phyloP scores from a whole-genome alignment of 1,140 invertebrate genomes.

The Mamestra configurata region DNA sequence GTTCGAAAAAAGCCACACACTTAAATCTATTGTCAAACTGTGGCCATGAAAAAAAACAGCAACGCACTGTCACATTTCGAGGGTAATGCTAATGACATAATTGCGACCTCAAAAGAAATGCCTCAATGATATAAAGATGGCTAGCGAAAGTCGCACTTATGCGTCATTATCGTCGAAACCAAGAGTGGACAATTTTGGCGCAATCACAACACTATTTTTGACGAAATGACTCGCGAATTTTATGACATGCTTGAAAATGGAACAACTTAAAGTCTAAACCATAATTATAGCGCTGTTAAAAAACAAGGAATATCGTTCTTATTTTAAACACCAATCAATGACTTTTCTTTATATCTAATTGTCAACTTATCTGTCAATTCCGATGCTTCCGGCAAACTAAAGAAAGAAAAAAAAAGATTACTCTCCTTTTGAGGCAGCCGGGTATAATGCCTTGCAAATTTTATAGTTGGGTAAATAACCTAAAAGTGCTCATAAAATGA shows the following conservation, averaged over 20 bases:
- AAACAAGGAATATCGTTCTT: neutral
- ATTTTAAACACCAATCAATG: neutral
- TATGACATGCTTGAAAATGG: neutral
- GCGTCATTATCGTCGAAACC: constrained; percentile 48
- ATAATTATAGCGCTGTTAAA: neutral
- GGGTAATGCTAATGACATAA: constrained; percentile 52
- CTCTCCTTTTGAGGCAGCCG: too few relatives aligned
- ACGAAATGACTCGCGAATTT: constrained; percentile 7
- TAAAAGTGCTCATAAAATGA: too few relatives aligned
- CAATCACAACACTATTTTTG: constrained; percentile 24
- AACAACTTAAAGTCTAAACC: neutral
- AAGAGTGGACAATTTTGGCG: constrained; percentile 46
- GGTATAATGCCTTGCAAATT: too few relatives aligned
- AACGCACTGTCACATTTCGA: constrained; percentile 9
- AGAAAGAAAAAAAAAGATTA: too few relatives aligned
- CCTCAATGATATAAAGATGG: constrained; percentile 47
- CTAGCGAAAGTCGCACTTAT: constrained; percentile 47
- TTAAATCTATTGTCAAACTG: constrained; percentile 29
- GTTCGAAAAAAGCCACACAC: neutral
- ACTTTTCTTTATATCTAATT: too few relatives aligned
- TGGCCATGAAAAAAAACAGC: constrained; percentile 19
- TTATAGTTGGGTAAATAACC: too few relatives aligned
- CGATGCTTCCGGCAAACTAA: too few relatives aligned
- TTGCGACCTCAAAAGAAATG: constrained; percentile 46
- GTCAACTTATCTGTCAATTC: too few relatives aligned